Conservation (phyloP, 2,888 invertebrate genomes). For the Gerris lacustris region DNA sequence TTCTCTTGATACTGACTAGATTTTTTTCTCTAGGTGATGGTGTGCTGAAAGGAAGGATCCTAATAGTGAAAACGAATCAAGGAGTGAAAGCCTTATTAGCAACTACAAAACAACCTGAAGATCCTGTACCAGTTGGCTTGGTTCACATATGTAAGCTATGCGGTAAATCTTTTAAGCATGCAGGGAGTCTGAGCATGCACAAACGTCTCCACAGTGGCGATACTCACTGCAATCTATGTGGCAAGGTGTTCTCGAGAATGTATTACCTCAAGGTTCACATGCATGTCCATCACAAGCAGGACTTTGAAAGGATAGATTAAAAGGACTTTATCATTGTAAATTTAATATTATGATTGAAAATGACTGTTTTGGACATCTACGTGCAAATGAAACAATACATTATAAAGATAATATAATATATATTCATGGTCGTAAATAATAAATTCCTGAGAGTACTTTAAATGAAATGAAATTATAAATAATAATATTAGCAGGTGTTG, state of each 20-base stretch:
- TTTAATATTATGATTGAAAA: background rate
- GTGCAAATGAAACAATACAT: too few relatives aligned
- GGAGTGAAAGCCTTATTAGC: too few relatives aligned
- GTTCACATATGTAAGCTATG: conserved; percentile 15
- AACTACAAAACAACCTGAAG: background rate
- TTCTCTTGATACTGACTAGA: too few relatives aligned
- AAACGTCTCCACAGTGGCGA: conserved; percentile 18
- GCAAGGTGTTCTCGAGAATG: conserved; percentile 14
- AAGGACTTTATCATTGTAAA: background rate
- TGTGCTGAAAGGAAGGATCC: too few relatives aligned
- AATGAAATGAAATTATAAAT: too few relatives aligned
- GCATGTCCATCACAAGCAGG: conserved; percentile 17
- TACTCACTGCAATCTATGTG: conserved; percentile 17
- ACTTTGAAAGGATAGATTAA: background rate
- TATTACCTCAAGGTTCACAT: conserved; percentile 19
- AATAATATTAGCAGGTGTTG: too few relatives aligned
- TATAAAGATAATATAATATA: too few relatives aligned
- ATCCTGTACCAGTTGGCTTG: background rate
- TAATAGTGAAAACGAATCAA: too few relatives aligned
- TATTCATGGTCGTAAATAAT: too few relatives aligned
- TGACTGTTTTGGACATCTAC: background rate
- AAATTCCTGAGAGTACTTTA: too few relatives aligned
- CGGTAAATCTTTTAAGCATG: conserved; percentile 17
- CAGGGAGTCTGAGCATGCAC: conserved; percentile 19
- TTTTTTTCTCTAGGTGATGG: too few relatives aligned